Percentiles rank a stretch among this genome's conserved stretches.
phyloP scores from a whole-genome alignment of 2,888 invertebrate genomes.

The Idaea biselata region DNA sequence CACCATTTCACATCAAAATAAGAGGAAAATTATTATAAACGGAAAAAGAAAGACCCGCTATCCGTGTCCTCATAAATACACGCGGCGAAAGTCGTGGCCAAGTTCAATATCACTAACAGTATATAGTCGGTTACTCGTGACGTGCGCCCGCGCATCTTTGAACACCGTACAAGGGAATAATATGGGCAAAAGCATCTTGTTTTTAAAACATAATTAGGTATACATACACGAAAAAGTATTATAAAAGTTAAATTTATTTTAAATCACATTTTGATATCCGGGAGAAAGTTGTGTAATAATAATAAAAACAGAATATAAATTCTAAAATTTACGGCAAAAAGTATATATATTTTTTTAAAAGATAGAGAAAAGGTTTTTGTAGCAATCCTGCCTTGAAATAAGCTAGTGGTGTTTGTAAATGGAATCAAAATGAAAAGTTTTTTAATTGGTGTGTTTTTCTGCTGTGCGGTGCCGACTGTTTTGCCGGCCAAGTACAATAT shows the following conservation, averaged over 20 bases:
- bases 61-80: conserved; percentile 51
- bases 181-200: conserved; percentile 13
- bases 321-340: too few species aligned
- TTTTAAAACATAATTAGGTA: background rate
- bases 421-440: conserved; percentile 42
- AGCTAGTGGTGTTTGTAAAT: conserved; percentile 26
- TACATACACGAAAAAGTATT: too few species aligned
- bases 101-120: conserved; percentile 79
- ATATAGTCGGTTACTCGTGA: conserved; percentile 29
- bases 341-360: too few species aligned
- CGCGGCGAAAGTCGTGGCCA: conserved; percentile 71
- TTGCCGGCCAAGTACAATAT: conserved; percentile 79
- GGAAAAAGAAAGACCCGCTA: conserved; percentile 11
- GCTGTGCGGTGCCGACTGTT: conserved; percentile 50
- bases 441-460: conserved; percentile 42
- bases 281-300: too few species aligned
- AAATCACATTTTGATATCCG: too few species aligned
- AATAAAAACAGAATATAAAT: too few species aligned
- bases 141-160: conserved; percentile 40
- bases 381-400: conserved; percentile 18
- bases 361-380: background rate
- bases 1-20: background rate
- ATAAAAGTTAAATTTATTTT: too few species aligned
- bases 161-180: conserved; percentile 9
- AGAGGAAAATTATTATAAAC: background rate